These are phyloP conservation scores for Conger conger DNA, from an alignment of 2,113 vertebrate genomes.

Conservation along the genomic window DNA sequence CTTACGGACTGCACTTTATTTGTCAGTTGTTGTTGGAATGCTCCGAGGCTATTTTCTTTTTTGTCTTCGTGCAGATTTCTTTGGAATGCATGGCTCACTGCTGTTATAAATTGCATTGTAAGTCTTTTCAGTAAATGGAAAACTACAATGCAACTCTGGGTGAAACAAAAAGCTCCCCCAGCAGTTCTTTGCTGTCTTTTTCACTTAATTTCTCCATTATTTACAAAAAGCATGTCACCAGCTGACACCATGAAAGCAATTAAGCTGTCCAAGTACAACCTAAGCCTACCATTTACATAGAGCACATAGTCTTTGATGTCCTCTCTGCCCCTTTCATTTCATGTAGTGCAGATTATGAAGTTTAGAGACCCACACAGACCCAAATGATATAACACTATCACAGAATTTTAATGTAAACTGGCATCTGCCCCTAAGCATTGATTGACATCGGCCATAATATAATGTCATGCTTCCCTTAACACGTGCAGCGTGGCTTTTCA, in stretches of 20 bases:
- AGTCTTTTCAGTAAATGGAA: slow-evolving; percentile 34
- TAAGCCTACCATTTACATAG: background rate
- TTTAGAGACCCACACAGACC: background rate
- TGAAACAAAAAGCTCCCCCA: slow-evolving; percentile 22
- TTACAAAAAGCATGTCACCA: slow-evolving; percentile 32
- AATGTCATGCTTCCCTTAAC: slow-evolving; percentile 30
- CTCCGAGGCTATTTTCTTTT: background rate
- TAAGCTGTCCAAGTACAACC: slow-evolving; percentile 21
- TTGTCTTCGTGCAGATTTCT: slow-evolving; percentile 14
- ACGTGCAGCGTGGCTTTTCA: slow-evolving; percentile 3
- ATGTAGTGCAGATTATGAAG: background rate
- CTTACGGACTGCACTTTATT: too few relatives aligned
- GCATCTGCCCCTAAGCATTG: slow-evolving; percentile 37
- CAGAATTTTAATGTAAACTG: slow-evolving; percentile 29
- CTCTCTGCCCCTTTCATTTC: background rate
- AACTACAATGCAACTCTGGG: slow-evolving; percentile 28
- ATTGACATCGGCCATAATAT: slow-evolving; percentile 35
- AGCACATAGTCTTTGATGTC: slow-evolving; percentile 4
- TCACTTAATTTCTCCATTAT: slow-evolving; percentile 36
- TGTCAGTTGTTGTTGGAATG: background rate
- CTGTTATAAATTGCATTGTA: slow-evolving; percentile 31
- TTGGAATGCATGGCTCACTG: slow-evolving; percentile 8
- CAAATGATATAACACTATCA: slow-evolving; percentile 24
- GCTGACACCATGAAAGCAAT: slow-evolving; percentile 32
- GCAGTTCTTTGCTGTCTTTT: slow-evolving; percentile 35